Evolutionary conservation across 2,888 invertebrate species (phyloP), one percentile per base, ranked within the genome.

Genomic region (Pristionchus japonicus): DNA sequence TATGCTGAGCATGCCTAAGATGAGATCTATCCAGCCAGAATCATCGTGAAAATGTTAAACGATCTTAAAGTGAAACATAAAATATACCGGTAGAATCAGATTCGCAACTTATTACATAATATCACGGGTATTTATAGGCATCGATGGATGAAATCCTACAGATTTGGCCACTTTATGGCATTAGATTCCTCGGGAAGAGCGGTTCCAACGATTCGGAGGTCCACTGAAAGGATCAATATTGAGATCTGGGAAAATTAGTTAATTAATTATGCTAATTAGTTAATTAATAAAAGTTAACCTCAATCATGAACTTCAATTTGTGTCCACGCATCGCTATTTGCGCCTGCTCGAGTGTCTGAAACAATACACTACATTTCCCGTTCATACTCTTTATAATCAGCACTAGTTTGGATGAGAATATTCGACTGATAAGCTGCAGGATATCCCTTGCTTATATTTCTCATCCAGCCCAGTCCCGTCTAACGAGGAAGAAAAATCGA

Each of bases 51-150:
- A 31, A 6, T 64, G 27, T 64, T 15, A 64, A 34, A 64, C 64
- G 64, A 64, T 64, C 31, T 64, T 64, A 15, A 15, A 64, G 64
- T 64, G 64, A 64, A 64, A 6, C 27, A 64, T 64, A 34, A 37
- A 37, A 70, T 34, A 34, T 77, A 77, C 77, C 77, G 77, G 77
- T 43, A 43, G 77, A 74, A 47, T 77, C 27, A 77, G 27, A 77
- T 77, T 77, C 77, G 9, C 17, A 47, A 15, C 43, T 77, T 43
- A 77, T 77, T 77, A 27, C 77, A 47, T n/a, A 17, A 34, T 77
- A 77, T 43, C 77, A 77, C 77, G 47, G 77, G 27, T 77, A 77
- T 11, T 9, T 9, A n/a, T n/a, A 20, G 1, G 11, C 43, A 74
- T n/a, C 20, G n/a, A 40, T 37, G 37, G 11, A 1, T 23, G 37